Conservation (phyloP, 1,140 invertebrate species). For the Listronotus bonariensis region DNA sequence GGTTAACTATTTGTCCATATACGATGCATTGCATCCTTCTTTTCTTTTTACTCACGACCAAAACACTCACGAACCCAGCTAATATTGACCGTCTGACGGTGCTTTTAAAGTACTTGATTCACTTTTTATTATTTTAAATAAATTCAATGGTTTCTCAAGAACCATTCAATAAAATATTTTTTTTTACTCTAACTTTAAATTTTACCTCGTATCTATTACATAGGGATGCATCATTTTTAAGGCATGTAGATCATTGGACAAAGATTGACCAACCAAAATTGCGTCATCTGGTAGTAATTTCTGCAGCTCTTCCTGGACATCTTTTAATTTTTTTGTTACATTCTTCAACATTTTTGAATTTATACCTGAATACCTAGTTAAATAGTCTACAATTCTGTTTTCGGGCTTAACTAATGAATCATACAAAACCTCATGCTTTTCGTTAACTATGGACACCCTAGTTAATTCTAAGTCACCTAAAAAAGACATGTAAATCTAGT, state of each 20-base stretch:
- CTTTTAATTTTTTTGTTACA: constrained; percentile 75
- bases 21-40: no score
- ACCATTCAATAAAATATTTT: no score
- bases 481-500: neutral
- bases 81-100: no score
- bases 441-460: constrained; percentile 85
- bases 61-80: no score
- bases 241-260: constrained; percentile 86
- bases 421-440: constrained; percentile 76
- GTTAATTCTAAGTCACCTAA: constrained; percentile 73
- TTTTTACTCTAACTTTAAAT: no score
- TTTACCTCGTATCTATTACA: constrained; percentile 80
- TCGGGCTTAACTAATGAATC: constrained; percentile 85
- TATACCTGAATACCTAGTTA: constrained; percentile 80
- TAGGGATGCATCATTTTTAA: constrained; percentile 95
- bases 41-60: no score
- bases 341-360: constrained; percentile 72
- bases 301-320: constrained; percentile 73
- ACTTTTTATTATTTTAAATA: no score
- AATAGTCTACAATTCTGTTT: constrained; percentile 83
- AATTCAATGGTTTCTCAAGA: no score
- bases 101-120: no score
- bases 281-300: constrained; percentile 81
- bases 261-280: constrained; percentile 90
- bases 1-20: no score